Evolutionary conservation across 2,888 invertebrate genomes (phyloP), one percentile per base, ranked within the genome.

Genomic region (Encarsia formosa): DNA sequence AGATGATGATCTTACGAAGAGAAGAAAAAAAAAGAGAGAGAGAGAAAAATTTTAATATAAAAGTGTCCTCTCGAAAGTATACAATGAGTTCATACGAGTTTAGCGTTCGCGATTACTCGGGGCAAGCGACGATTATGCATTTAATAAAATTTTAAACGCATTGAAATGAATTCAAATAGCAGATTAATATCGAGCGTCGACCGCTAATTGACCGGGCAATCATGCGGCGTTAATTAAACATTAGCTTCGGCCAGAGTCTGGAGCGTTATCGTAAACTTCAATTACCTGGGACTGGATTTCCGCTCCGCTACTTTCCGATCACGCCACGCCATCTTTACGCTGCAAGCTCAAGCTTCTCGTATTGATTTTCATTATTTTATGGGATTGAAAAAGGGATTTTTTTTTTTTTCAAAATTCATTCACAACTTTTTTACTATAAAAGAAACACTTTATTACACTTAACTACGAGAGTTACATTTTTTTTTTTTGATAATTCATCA

Each of bases 141-240:
- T 70, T 66, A 70, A 71, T 72, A 66, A 71, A 71, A 70, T 69
- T n/a, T 69, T 67, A 67, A 69, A 66, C 64, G 63, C 65, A 71
- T 69, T 66, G 63, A 69, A 72, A 71, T 71, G 65, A 71, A 69
- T 72, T 71, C 69, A 69, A 72, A 71, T 70, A 67, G 69, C 65
- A 67, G 68, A 72, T 72, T 70, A 73, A 71, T 72, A 72, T 70
- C 67, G 65, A 70, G 65, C 67, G 65, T 62, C 58, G 61, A 60
- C 58, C 61, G 60, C 65, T 71, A 71, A 73, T 71, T 69, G 68
- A 65, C 56, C 62, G 59, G 59, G 66, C 67, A 67, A 70, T 70
- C 70, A 68, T 68, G 64, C 67, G 60, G 62, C 61, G 65, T 69
- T 68, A 70, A 71, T 71, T 68, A 70, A 70, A 70, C 69, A 70